Percentiles rank a stretch among this genome's conserved stretches.
Conservation (phyloP, 2,797 vertebrate species). For the Enteromius trimaculatus region DNA sequence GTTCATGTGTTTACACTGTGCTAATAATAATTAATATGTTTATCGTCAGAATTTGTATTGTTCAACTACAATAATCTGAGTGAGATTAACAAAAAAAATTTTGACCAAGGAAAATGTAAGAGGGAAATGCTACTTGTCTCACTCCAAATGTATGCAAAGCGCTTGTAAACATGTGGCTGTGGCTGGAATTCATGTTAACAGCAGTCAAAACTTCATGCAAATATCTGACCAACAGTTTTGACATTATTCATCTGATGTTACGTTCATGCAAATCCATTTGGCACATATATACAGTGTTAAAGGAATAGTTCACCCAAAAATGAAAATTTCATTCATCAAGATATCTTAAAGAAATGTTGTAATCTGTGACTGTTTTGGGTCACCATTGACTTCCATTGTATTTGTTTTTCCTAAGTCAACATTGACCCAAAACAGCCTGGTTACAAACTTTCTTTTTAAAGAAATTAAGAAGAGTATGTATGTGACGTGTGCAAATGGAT, state of each 20-base stretch:
- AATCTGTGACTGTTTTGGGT: no score
- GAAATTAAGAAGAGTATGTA: neutral
- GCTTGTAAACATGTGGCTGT: conserved; percentile 62
- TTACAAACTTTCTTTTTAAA: no score
- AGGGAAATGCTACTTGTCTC: neutral
- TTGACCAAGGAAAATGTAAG: neutral
- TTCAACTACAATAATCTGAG: neutral
- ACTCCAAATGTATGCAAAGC: conserved; percentile 66
- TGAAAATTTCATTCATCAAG: no score
- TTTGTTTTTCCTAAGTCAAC: no score
- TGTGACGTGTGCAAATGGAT: neutral
- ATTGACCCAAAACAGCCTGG: no score
- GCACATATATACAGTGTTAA: neutral
- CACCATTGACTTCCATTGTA: no score
- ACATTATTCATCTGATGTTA: conserved; percentile 48
- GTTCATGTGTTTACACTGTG: neutral
- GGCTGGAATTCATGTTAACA: conserved; percentile 49
- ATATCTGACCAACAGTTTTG: conserved; percentile 56
- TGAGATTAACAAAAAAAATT: neutral
- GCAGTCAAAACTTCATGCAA: conserved; percentile 73
- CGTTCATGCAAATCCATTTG: conserved; percentile 51
- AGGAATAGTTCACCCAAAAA: no score
- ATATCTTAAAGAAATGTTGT: no score
- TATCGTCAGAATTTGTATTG: neutral
- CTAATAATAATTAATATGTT: neutral